Conservation (phyloP, 2,113 vertebrate genomes). For the Onychorhynchus coronatus region DNA sequence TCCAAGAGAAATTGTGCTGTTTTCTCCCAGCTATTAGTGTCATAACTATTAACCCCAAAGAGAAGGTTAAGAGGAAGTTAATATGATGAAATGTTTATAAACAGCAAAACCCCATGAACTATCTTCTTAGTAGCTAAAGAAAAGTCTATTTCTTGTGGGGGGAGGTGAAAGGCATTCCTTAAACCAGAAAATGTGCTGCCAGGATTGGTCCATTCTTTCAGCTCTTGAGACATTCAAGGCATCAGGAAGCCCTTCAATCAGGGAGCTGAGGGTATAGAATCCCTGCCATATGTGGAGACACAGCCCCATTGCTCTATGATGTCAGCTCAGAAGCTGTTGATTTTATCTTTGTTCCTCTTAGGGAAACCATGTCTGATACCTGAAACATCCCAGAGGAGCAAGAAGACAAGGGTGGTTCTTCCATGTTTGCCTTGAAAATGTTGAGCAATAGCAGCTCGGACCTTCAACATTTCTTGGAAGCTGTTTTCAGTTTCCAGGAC, state of each 20-base stretch:
- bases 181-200: not conserved
- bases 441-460: not conserved
- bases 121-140: not conserved
- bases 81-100: constrained; percentile 11
- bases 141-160: not conserved
- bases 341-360: not conserved
- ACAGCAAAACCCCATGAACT: not conserved
- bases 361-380: fast-evolving
- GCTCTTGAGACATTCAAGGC: not conserved
- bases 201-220: not conserved
- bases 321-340: not conserved
- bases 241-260: not conserved
- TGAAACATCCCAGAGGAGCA: not conserved
- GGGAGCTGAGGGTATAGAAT: not conserved
- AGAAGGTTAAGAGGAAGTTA: constrained; percentile 2
- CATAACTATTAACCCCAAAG: not conserved
- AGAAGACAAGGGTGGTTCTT: not conserved
- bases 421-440: not conserved
- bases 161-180: not conserved
- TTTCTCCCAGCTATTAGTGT: not conserved
- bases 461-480: constrained; percentile 37
- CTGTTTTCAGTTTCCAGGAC: constrained; percentile 17
- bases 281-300: not conserved
- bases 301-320: not conserved
- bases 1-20: not conserved